Conservation (phyloP, 2,888 invertebrate species). For the Agonopterix arenella region DNA sequence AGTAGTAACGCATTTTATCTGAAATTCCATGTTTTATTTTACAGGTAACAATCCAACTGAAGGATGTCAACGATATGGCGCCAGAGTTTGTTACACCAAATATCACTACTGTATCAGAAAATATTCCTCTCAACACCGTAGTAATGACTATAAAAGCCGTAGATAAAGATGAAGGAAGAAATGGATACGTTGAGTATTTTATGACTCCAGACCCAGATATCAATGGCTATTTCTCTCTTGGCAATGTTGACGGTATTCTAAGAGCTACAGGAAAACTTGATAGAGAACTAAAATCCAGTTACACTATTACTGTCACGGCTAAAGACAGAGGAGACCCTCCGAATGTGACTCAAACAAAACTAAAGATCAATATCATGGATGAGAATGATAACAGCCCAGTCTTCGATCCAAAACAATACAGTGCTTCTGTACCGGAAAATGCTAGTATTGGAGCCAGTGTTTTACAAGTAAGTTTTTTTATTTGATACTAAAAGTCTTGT, state of each 20-base stretch:
- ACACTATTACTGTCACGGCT: slow-evolving; percentile 87
- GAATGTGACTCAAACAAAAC: slow-evolving; percentile 80
- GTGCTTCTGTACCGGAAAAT: slow-evolving; percentile 93
- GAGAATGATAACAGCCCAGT: slow-evolving; percentile 94
- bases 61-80: slow-evolving; percentile 95
- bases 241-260: slow-evolving; percentile 91
- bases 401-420: slow-evolving; percentile 93
- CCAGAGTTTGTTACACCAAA: slow-evolving; percentile 90
- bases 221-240: slow-evolving; percentile 86
- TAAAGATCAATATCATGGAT: slow-evolving; percentile 86
- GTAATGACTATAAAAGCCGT: slow-evolving; percentile 93
- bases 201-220: slow-evolving; percentile 81
- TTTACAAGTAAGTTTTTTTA: slow-evolving; percentile 78
- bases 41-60: slow-evolving; percentile 90
- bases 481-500: neutral
- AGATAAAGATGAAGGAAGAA: slow-evolving; percentile 93
- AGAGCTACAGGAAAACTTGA: slow-evolving; percentile 92
- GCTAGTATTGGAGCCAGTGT: slow-evolving; percentile 96
- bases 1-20: neutral
- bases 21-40: slow-evolving; percentile 17
- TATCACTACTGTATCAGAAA: slow-evolving; percentile 88
- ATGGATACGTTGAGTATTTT: slow-evolving; percentile 93
- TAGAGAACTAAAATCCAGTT: slow-evolving; percentile 86
- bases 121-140: slow-evolving; percentile 90
- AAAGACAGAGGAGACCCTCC: slow-evolving; percentile 92